A percentile compares a stretch with the other conserved stretches of the same genome.
Conservation (phyloP, 2,113 vertebrate genomes). For the Pitta sordida region DNA sequence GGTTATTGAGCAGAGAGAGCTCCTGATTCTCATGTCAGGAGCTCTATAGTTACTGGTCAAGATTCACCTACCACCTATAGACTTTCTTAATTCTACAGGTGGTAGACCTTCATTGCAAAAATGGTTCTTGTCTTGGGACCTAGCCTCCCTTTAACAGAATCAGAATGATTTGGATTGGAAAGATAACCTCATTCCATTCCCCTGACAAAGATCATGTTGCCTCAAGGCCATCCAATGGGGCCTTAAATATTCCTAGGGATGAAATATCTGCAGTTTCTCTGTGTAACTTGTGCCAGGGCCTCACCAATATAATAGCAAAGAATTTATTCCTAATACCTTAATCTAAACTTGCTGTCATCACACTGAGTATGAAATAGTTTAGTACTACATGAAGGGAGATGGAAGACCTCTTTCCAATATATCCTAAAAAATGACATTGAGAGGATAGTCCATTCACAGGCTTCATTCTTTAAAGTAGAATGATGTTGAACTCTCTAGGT, state of each 20-base stretch:
- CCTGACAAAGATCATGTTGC: no score
- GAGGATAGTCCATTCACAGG: background rate
- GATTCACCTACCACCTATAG: background rate
- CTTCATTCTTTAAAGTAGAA: background rate
- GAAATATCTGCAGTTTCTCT: background rate
- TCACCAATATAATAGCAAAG: background rate
- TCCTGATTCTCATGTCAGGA: background rate
- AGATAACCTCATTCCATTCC: background rate
- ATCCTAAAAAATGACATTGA: background rate
- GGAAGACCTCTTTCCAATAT: background rate
- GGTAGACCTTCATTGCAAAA: background rate
- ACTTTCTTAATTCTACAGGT: background rate
- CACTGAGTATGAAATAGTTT: background rate
- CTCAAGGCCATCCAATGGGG: fast-evolving
- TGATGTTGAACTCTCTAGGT: background rate
- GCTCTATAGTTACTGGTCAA: background rate
- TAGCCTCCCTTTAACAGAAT: background rate
- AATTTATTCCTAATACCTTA: background rate
- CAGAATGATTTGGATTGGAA: background rate
- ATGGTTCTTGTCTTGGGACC: background rate
- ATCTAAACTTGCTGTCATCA: background rate
- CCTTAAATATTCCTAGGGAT: background rate
- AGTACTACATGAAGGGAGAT: background rate
- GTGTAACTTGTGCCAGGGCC: background rate
- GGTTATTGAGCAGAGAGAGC: background rate